Percentiles rank a stretch among this genome's conserved stretches.
These are phyloP conservation scores for Machimus rusticus DNA, from an alignment of 2,888 invertebrate genomes.

Conservation along the genomic window DNA sequence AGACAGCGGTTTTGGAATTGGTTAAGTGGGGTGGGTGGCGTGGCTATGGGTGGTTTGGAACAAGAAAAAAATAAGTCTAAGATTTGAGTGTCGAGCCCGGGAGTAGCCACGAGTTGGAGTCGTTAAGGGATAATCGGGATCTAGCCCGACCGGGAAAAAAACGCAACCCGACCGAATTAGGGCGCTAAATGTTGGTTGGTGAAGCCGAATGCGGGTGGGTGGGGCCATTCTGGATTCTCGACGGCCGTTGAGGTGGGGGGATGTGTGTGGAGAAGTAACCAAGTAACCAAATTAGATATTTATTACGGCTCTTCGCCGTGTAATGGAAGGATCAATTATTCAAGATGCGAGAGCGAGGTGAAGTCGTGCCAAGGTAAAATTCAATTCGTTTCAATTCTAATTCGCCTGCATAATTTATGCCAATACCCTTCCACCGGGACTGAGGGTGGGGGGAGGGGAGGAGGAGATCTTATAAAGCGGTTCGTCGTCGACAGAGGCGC, in stretches of 20 bases:
- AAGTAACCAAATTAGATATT: slow-evolving; percentile 48
- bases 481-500: not conserved
- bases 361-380: slow-evolving; percentile 41
- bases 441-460: too few species aligned
- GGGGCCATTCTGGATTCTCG: not conserved
- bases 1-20: not conserved
- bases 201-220: not conserved
- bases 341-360: slow-evolving; percentile 41
- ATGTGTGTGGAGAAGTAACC: slow-evolving; percentile 6
- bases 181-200: not conserved
- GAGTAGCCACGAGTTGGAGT: not conserved
- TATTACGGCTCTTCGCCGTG: slow-evolving; percentile 45
- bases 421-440: slow-evolving; percentile 15
- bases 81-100: not conserved
- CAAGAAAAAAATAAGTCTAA: not conserved
- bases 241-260: not conserved
- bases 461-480: not conserved
- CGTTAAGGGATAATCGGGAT: not conserved
- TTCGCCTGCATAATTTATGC: slow-evolving; percentile 47
- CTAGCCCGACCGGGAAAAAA: not conserved
- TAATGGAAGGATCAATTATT: slow-evolving; percentile 48
- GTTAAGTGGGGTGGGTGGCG: not conserved
- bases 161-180: not conserved
- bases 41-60: not conserved
- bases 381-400: slow-evolving; percentile 48